These are phyloP conservation scores for Diceros bicornis DNA, from an alignment of 2,797 vertebrate genomes.

Conservation along the genomic window DNA sequence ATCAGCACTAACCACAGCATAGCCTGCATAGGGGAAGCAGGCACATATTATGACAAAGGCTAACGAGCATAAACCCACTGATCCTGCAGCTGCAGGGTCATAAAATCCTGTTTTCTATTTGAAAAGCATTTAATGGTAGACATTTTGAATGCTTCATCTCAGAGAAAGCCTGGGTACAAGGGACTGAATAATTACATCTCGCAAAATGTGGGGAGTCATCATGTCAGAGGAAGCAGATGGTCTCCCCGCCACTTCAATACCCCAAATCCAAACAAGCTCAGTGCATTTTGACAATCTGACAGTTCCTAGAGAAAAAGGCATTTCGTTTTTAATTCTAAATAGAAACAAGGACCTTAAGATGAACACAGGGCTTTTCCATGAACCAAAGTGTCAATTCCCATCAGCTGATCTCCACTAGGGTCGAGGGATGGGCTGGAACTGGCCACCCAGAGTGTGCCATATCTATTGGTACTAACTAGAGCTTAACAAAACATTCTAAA, in stretches of 20 bases:
- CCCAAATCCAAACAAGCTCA: slow-evolving; percentile 79
- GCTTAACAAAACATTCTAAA: slow-evolving; percentile 82
- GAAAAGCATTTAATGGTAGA: slow-evolving; percentile 87
- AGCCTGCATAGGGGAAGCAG: slow-evolving; percentile 76
- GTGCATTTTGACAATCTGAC: slow-evolving; percentile 85
- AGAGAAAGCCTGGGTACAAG: slow-evolving; percentile 83
- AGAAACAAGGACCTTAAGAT: slow-evolving; percentile 77
- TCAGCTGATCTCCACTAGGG: slow-evolving; percentile 64
- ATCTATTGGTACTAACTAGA: slow-evolving; percentile 81
- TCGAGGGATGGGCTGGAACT: slow-evolving; percentile 65
- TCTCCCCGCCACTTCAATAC: slow-evolving; percentile 69
- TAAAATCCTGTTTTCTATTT: slow-evolving; percentile 87
- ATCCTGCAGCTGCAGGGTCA: slow-evolving; percentile 87
- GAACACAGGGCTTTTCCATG: slow-evolving; percentile 63
- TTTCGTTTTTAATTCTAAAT: slow-evolving; percentile 83
- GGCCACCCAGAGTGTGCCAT: slow-evolving; percentile 49
- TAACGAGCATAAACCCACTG: slow-evolving; percentile 86
- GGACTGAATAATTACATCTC: slow-evolving; percentile 85
- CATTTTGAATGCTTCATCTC: slow-evolving; percentile 86
- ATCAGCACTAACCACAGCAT: slow-evolving; percentile 83
- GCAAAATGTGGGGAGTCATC: slow-evolving; percentile 86
- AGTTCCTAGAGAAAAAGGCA: slow-evolving; percentile 83
- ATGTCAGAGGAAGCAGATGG: slow-evolving; percentile 86
- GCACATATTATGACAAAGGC: slow-evolving; percentile 77
- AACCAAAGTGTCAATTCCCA: slow-evolving; percentile 81